These are phyloP conservation scores for Pachyrhynchus sulphureomaculatus DNA, from an alignment of 1,140 invertebrate genomes.

Conservation along the genomic window DNA sequence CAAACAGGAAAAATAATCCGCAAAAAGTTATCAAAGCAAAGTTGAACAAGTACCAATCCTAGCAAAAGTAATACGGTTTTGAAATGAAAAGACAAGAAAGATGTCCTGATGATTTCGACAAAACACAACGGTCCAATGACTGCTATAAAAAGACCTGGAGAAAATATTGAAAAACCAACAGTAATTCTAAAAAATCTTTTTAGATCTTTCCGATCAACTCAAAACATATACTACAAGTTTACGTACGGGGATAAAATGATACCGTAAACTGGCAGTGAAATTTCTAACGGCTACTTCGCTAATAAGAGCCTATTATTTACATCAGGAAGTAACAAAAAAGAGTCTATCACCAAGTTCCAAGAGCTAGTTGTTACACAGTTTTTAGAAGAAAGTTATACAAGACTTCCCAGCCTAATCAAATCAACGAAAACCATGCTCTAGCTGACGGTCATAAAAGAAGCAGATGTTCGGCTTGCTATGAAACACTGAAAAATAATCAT, in stretches of 20 bases:
- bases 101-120: too few relatives aligned
- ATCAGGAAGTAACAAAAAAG: slow-evolving; percentile 7
- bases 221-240: slow-evolving; percentile 44
- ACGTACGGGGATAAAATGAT: slow-evolving; percentile 47
- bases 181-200: slow-evolving; percentile 29
- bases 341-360: slow-evolving; percentile 8
- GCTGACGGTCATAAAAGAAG: too few relatives aligned
- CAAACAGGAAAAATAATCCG: slow-evolving; percentile 47
- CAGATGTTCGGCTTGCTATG: too few relatives aligned
- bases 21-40: slow-evolving; percentile 46
- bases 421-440: too few relatives aligned
- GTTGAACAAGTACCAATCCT: too few relatives aligned
- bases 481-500: too few relatives aligned
- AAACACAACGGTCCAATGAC: too few relatives aligned
- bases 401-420: too few relatives aligned
- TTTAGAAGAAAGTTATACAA: too few relatives aligned
- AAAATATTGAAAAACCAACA: slow-evolving; percentile 9
- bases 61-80: too few relatives aligned
- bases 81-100: too few relatives aligned
- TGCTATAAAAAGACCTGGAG: slow-evolving; percentile 49
- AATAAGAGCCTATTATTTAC: slow-evolving; percentile 2
- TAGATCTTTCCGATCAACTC: slow-evolving; percentile 41
- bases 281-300: slow-evolving; percentile 25
- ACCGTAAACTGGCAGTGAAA: slow-evolving; percentile 45
- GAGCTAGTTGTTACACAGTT: not conserved